phyloP scores from a whole-genome alignment of 2,797 vertebrate species.

The Mus caroli region DNA sequence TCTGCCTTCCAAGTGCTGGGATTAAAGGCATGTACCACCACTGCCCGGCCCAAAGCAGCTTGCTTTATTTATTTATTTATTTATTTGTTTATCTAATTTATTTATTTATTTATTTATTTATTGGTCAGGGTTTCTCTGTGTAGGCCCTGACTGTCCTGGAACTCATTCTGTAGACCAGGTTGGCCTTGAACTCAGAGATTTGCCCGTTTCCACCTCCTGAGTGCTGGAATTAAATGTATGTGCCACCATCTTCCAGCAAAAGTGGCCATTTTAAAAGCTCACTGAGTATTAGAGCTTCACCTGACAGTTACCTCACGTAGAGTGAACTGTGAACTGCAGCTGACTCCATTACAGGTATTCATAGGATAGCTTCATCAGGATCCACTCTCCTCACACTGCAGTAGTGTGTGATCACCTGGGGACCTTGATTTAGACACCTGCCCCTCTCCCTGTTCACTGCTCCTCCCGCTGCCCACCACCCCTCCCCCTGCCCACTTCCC shows the following conservation, averaged over 20 bases:
- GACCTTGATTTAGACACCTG: not conserved
- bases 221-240: not conserved
- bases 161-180: not conserved
- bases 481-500: no score
- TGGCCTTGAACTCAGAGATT: not conserved
- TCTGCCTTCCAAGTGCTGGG: no score
- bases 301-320: not conserved
- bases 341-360: not conserved
- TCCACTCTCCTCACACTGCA: not conserved
- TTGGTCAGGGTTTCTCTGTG: not conserved
- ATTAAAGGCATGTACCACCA: no score
- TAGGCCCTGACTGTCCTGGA: not conserved
- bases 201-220: not conserved
- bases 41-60: no score
- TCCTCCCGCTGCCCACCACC: no score
- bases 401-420: not conserved
- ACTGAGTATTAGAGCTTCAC: not conserved
- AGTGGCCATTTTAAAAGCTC: not conserved
- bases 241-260: not conserved
- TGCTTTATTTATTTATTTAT: no score
- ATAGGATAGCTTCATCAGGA: not conserved
- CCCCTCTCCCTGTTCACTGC: no score
- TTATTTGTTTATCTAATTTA: no score
- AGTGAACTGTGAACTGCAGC: not conserved
- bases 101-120: no score